Percentiles rank a stretch among this genome's conserved stretches.
Conservation (phyloP, 2,888 invertebrate species). For the Cloeon dipterum region DNA sequence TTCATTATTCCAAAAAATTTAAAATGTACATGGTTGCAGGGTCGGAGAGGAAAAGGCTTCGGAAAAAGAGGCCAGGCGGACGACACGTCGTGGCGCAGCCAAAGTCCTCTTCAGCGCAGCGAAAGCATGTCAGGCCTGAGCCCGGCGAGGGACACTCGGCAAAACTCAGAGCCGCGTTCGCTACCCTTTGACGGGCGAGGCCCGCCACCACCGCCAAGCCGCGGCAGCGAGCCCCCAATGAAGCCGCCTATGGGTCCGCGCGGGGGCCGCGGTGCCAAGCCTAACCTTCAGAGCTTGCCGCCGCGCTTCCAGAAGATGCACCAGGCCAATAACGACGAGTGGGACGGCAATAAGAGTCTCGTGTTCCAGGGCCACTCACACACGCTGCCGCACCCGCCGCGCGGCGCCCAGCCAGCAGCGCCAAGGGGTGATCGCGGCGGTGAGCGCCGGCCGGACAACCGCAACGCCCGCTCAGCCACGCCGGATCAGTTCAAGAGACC, state of each 20-base stretch:
- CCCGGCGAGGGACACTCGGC: slow-evolving; percentile 20
- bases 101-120: neutral
- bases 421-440: neutral
- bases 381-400: neutral
- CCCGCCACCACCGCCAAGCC: neutral
- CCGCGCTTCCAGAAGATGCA: neutral
- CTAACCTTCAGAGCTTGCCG: neutral
- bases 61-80: too few relatives aligned
- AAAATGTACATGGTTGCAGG: too few relatives aligned
- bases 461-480: neutral
- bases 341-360: neutral
- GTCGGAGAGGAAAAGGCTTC: too few relatives aligned
- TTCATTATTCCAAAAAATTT: too few relatives aligned
- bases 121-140: neutral
- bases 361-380: neutral
- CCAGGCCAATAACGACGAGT: neutral
- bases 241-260: neutral
- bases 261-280: neutral
- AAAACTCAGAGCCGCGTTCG: slow-evolving; percentile 40
- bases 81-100: neutral
- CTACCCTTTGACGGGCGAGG: slow-evolving; percentile 15
- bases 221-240: neutral
- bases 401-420: too few relatives aligned
- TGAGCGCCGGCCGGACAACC: neutral
- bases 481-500: slow-evolving; percentile 1